Evolutionary conservation across 2,797 vertebrate species (phyloP).

Genomic region (Falco berigora): DNA sequence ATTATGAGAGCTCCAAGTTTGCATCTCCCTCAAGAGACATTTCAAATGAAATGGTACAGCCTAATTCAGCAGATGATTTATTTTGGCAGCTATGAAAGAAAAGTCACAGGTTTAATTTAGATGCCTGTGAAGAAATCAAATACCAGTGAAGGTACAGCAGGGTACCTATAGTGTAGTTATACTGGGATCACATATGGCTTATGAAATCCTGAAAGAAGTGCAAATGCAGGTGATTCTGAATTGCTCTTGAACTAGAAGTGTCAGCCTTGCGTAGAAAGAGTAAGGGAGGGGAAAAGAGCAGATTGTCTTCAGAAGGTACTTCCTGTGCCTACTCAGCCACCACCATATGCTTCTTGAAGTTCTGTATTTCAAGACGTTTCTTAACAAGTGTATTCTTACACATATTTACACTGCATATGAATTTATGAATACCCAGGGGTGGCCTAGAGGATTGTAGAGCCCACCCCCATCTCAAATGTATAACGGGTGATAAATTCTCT

Average conservation of each 20-base stretch:
- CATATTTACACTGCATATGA: neutral
- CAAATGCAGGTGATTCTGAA: neutral
- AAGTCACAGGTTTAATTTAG: slow-evolving; percentile 1
- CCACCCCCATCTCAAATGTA: neutral
- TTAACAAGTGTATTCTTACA: neutral
- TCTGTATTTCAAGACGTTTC: neutral
- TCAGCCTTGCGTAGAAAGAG: neutral
- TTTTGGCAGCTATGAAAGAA: neutral
- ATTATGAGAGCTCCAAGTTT: neutral
- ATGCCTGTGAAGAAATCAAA: neutral
- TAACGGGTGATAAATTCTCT: neutral
- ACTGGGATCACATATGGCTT: neutral
- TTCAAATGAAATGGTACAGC: neutral
- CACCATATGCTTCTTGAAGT: neutral
- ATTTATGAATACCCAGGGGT: neutral
- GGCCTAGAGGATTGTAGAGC: neutral
- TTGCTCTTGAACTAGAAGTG: neutral
- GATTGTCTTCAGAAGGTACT: neutral
- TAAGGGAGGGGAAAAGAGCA: neutral
- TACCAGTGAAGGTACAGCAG: neutral
- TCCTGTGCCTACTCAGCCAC: neutral
- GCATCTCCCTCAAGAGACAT: neutral
- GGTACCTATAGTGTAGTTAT: neutral
- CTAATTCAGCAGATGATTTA: neutral
- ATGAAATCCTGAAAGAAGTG: neutral